These are phyloP conservation scores for Gisinianus flammeolus DNA, from an alignment of 2,888 invertebrate species.

Conservation along the genomic window DNA sequence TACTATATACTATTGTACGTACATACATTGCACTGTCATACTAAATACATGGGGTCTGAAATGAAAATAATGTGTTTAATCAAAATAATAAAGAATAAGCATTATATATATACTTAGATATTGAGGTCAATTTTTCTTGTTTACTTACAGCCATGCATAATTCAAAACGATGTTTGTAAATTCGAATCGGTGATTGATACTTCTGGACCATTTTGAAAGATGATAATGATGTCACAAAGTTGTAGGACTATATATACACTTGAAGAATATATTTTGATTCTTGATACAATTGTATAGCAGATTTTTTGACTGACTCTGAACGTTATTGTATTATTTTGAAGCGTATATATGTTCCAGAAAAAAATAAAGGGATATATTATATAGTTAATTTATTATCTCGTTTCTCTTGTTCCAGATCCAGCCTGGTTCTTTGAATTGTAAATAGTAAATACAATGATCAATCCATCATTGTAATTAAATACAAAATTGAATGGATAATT, in stretches of 20 bases:
- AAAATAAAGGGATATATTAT: background rate
- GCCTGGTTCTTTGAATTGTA: background rate
- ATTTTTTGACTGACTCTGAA: background rate
- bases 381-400: background rate
- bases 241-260: background rate
- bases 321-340: background rate
- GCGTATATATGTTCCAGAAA: background rate
- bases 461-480: background rate
- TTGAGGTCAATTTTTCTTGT: no score
- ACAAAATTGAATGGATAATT: no score
- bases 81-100: no score
- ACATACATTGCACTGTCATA: no score
- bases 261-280: background rate
- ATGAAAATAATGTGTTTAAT: no score
- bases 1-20: no score
- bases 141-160: slow-evolving; percentile 93
- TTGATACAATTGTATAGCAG: background rate
- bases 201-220: slow-evolving; percentile 86
- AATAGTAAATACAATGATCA: background rate
- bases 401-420: background rate
- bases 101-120: no score
- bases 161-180: slow-evolving; percentile 94
- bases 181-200: slow-evolving; percentile 91
- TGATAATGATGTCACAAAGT: slow-evolving; percentile 12
- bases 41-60: no score